Evolutionary conservation across 2,797 vertebrate species (phyloP).

Genomic region (Oceanodroma leucorhoa): DNA sequence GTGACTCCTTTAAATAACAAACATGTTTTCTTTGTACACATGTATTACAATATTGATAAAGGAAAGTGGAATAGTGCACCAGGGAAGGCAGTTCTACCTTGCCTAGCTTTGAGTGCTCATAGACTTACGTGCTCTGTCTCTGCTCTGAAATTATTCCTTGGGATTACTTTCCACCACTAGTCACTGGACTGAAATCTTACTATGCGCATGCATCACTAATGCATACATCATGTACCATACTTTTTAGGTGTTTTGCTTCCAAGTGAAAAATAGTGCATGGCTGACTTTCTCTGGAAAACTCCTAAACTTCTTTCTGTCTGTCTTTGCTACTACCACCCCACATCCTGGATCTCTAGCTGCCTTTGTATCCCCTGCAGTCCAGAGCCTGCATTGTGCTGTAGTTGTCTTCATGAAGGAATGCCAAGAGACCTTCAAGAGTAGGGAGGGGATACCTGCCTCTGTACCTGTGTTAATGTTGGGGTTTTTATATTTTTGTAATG

Average conservation of each 20-base stretch:
- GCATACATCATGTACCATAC: neutral
- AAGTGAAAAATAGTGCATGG: neutral
- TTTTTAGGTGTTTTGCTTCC: neutral
- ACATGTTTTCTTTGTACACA: neutral
- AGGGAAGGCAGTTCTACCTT: neutral
- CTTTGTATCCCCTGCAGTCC: neutral
- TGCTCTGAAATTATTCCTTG: neutral
- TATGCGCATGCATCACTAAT: accelerated
- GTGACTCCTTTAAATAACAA: neutral
- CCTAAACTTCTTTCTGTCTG: neutral
- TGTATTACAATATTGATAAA: neutral
- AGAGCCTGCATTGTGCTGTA: neutral
- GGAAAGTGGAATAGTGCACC: neutral
- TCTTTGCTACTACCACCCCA: neutral
- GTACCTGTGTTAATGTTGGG: neutral
- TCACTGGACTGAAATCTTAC: neutral
- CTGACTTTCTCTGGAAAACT: neutral
- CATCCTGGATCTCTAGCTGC: neutral
- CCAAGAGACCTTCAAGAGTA: neutral
- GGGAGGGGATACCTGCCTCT: neutral
- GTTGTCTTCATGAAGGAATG: neutral
- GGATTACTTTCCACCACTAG: neutral
- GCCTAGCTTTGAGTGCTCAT: neutral
- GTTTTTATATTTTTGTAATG: neutral
- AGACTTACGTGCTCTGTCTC: neutral